A percentile compares a stretch with the other conserved stretches of the same genome.
phyloP scores from a whole-genome alignment of 2,113 vertebrate species.

The Mormyrus lacerda region DNA sequence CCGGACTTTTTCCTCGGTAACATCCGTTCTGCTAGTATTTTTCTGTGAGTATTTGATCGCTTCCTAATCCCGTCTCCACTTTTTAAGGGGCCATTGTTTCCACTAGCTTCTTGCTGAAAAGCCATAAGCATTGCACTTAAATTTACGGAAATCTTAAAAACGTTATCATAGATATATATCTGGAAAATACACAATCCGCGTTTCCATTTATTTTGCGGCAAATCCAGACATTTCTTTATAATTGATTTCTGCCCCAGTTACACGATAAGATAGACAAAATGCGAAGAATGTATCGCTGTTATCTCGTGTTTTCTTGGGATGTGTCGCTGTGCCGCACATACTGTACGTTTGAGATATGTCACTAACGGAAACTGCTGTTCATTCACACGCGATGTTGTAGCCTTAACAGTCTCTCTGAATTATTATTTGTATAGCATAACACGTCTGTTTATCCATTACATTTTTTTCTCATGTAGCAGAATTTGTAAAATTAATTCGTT shows the following conservation, averaged over 20 bases:
- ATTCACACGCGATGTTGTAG: neutral
- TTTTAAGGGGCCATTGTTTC: slow-evolving; percentile 25
- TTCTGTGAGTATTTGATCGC: slow-evolving; percentile 61
- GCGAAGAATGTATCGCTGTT: neutral
- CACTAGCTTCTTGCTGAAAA: neutral
- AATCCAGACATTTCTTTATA: neutral
- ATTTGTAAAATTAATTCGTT: neutral
- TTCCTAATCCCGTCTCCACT: slow-evolving; percentile 35
- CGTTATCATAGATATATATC: neutral
- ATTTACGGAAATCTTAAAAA: neutral
- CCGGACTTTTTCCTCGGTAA: slow-evolving; percentile 40
- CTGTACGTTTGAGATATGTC: neutral
- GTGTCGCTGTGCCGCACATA: neutral
- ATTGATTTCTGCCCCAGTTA: neutral
- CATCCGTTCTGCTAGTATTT: slow-evolving; percentile 55
- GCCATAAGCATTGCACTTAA: neutral
- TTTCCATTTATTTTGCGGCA: neutral
- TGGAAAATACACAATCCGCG: neutral
- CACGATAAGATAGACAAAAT: neutral
- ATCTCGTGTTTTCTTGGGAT: neutral
- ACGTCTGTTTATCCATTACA: neutral
- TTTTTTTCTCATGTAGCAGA: neutral
- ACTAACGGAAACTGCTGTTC: too few species aligned
- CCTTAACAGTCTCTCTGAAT: neutral
- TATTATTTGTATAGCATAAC: neutral